Evolutionary conservation across 2,797 vertebrate species (phyloP), one percentile per base, ranked within the genome.

Genomic region (Phoebastria nigripes): DNA sequence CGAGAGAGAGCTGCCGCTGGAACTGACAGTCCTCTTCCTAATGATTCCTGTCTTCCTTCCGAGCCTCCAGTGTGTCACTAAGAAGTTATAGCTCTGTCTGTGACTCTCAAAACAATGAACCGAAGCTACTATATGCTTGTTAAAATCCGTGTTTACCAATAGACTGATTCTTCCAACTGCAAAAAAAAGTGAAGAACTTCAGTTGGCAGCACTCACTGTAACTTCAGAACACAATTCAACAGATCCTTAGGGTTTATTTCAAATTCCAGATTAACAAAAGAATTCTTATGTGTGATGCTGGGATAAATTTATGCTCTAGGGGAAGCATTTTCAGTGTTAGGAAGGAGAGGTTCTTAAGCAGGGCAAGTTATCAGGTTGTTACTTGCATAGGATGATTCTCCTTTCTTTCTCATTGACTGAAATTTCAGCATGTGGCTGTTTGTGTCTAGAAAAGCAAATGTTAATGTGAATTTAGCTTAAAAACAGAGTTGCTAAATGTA

Each of bases 81-180:
- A 71, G 87, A 69, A 85, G 70, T 56, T 22, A 69, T 42, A 86
- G 33, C 69, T 81, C 77, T 37, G 62, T 4, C 37, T 77, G 10
- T 12, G 67, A 10, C 73, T 70, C 78, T 67, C 47, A 9, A 52
- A 92, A 85, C 87, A 62, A 58, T 6, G n/a, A 84, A 37, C 6
- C 2, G 3, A 72, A 93, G 56, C 42, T 52, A 8, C 65, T 56
- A 17, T 63, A 72, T 87, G n/a, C 88, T 93, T 77, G 71, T 79
- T 95, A 91, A 95, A 93, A 91, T 82, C 77, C 35, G 33, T 35
- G n/a, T 79, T 80, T 86, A 70, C 84, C 49, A 67, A 82, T 52
- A 82, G 86, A 78, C 16, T 2, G 4, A 87, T 39, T 22, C 62
- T 90, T 91, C 70, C 22, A 59, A 15, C 25, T 56, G 62, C 22